Evolutionary conservation across 2,113 vertebrate species (phyloP).

Genomic region (Lepidothrix coronata): DNA sequence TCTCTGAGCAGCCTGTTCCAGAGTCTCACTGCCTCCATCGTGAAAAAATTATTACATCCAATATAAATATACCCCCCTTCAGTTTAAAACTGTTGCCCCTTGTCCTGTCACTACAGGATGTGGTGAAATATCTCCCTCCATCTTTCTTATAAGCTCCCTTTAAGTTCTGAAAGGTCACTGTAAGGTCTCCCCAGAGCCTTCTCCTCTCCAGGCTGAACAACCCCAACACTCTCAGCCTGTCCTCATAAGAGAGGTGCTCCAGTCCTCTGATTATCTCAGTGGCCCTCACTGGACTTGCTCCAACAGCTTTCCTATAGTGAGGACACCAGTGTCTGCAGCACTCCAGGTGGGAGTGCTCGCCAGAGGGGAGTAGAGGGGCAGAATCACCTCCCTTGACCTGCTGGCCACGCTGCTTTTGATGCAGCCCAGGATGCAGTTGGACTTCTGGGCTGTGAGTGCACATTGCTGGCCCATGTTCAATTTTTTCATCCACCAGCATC

Average conservation of each 20-base stretch:
- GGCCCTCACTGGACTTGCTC: background rate
- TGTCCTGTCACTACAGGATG: background rate
- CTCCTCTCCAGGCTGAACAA: background rate
- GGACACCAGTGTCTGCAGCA: background rate
- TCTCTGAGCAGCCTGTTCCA: background rate
- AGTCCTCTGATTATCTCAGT: accelerated
- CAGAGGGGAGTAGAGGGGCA: background rate
- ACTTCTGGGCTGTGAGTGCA: accelerated
- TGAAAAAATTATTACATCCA: background rate
- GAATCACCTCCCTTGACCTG: background rate
- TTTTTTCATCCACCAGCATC: background rate
- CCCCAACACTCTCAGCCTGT: background rate
- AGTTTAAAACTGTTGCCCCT: background rate
- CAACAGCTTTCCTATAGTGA: background rate
- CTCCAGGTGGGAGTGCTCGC: background rate
- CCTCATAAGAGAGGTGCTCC: background rate
- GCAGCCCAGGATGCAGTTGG: background rate
- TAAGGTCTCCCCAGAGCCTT: background rate
- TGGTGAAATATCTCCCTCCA: background rate
- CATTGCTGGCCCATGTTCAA: accelerated
- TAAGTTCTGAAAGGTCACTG: background rate
- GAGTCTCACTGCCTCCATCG: accelerated
- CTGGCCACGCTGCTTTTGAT: background rate
- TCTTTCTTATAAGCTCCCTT: background rate
- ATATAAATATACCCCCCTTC: background rate